Evolutionary conservation across 2,888 invertebrate species (phyloP).

Genomic region (Entomobrya multifasciata): DNA sequence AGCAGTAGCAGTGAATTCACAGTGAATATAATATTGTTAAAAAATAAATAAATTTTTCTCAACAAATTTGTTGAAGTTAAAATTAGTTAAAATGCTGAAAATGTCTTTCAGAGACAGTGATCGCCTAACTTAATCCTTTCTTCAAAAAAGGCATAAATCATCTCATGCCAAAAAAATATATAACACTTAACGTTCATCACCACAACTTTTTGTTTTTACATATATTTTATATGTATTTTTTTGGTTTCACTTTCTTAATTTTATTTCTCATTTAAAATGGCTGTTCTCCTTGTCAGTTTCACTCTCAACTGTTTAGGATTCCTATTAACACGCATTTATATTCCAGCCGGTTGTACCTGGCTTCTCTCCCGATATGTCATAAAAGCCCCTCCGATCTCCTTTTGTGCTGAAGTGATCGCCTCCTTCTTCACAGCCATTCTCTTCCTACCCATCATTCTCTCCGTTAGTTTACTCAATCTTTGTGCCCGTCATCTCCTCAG

Average conservation of each 20-base stretch:
- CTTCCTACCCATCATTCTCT: conserved; percentile 66
- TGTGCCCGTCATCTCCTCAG: conserved; percentile 45
- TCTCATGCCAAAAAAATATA: background rate
- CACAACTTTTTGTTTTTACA: background rate
- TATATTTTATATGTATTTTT: background rate
- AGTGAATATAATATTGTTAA: no score
- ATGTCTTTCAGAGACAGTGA: background rate
- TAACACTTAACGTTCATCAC: background rate
- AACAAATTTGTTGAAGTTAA: no score
- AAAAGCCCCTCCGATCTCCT: conserved; percentile 75
- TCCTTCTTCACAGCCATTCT: conserved; percentile 71
- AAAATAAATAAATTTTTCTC: no score
- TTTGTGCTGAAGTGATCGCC: conserved; percentile 73
- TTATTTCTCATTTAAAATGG: conserved; percentile 28
- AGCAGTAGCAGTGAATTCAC: background rate
- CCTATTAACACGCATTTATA: conserved; percentile 66
- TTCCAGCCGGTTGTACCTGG: conserved; percentile 74
- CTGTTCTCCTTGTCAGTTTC: conserved; percentile 52
- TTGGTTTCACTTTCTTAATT: background rate
- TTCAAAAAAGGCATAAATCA: background rate
- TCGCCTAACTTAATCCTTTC: background rate
- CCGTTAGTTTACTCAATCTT: conserved; percentile 62
- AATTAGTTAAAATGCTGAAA: background rate
- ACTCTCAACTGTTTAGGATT: conserved; percentile 48
- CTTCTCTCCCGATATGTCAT: conserved; percentile 73